phyloP scores from a whole-genome alignment of 1,140 invertebrate species.

The Thalassaphorura encarpata region DNA sequence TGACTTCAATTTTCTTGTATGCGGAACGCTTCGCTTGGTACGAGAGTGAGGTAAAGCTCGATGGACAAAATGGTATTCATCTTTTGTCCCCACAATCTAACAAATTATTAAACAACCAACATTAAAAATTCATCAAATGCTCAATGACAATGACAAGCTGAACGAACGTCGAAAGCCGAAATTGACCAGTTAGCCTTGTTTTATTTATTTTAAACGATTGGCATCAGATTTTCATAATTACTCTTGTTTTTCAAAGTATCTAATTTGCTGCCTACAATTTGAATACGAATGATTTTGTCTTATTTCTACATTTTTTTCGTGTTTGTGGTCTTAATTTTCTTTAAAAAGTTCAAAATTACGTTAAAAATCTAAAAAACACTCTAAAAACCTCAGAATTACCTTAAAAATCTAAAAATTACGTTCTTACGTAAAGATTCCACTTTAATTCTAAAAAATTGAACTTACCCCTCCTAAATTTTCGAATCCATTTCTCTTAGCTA shows the following conservation, averaged over 20 bases:
- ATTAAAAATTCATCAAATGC: not conserved
- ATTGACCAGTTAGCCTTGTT: not conserved
- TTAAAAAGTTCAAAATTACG: too few species aligned
- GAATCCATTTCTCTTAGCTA: slow-evolving; percentile 72
- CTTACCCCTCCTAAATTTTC: slow-evolving; percentile 78
- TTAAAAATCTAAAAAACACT: not conserved
- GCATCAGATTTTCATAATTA: not conserved
- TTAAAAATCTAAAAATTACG: not conserved
- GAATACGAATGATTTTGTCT: too few species aligned
- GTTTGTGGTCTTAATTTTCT: not conserved
- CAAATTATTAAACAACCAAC: too few species aligned
- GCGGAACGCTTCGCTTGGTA: slow-evolving; percentile 69
- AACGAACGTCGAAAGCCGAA: not conserved
- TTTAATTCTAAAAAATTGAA: slow-evolving; percentile 30
- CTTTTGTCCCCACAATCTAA: slow-evolving; percentile 69
- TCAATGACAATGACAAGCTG: slow-evolving; percentile 1
- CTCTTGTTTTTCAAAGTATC: not conserved
- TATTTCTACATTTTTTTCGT: too few species aligned
- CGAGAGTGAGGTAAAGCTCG: slow-evolving; percentile 72
- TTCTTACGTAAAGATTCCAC: not conserved
- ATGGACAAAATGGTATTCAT: slow-evolving; percentile 87
- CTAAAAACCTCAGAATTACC: not conserved
- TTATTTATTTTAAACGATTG: not conserved
- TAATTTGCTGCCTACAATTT: too few species aligned
- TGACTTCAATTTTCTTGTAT: slow-evolving; percentile 72